A percentile compares a stretch with the other conserved stretches of the same genome.
Evolutionary conservation across 2,797 vertebrate species (phyloP).

Genomic region (Acanthurus lineatus): DNA sequence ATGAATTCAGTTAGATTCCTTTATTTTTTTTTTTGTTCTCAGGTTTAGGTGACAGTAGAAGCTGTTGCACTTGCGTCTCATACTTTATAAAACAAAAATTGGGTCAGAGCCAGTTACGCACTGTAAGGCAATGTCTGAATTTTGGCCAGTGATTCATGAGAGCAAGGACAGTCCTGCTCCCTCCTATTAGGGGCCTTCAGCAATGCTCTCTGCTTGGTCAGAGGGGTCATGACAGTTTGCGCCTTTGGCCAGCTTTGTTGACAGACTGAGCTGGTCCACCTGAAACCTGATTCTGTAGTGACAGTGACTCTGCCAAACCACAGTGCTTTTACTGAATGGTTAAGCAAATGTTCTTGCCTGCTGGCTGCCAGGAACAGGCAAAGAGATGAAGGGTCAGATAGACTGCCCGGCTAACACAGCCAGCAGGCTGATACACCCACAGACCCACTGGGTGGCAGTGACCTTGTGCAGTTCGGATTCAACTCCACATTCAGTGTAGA

Average conservation of each 20-base stretch:
- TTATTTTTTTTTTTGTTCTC: conserved; percentile 3
- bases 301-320: conserved; percentile 26
- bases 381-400: conserved; percentile 14
- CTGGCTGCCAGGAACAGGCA: conserved; percentile 16
- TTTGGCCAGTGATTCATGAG: conserved; percentile 39
- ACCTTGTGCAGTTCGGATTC: conserved; percentile 26
- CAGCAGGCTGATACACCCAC: background rate
- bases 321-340: conserved; percentile 2
- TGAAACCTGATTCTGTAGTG: conserved; percentile 44
- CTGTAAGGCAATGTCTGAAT: conserved; percentile 4
- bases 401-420: conserved; percentile 9
- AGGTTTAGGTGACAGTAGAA: conserved; percentile 3
- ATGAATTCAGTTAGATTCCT: background rate
- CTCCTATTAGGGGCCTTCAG: conserved; percentile 26
- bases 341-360: conserved; percentile 19
- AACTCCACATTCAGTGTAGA: background rate
- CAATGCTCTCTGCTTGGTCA: conserved; percentile 9
- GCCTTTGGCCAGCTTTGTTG: conserved; percentile 32
- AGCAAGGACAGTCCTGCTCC: background rate
- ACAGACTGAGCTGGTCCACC: conserved; percentile 3
- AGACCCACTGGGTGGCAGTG: background rate
- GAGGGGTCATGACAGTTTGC: conserved; percentile 40
- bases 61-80: background rate
- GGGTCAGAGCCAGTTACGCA: conserved; percentile 12
- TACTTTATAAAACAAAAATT: conserved; percentile 10